phyloP scores from a whole-genome alignment of 2,113 vertebrate species.

The Semicossyphus pulcher region DNA sequence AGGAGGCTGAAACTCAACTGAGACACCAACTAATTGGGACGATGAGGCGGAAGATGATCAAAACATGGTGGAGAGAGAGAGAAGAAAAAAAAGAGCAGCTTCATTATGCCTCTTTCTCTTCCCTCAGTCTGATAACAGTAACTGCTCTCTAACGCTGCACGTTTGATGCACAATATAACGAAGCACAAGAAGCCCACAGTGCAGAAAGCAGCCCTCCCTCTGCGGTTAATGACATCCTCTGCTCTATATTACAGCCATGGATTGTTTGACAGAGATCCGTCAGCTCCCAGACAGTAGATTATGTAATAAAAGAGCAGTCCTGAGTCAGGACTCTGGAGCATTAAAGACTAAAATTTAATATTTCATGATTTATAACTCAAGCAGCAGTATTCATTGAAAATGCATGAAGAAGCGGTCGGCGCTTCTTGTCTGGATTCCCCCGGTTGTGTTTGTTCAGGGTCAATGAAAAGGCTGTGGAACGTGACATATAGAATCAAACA shows the following conservation, averaged over 20 bases:
- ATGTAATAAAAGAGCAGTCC: conserved; percentile 58
- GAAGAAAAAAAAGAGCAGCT: neutral
- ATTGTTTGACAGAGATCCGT: conserved; percentile 42
- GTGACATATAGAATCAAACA: neutral
- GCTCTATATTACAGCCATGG: neutral
- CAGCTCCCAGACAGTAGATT: conserved; percentile 61
- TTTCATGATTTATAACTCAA: conserved; percentile 71
- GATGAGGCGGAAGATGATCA: neutral
- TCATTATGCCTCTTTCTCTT: neutral
- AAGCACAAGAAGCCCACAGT: too few relatives aligned
- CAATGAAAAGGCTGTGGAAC: conserved; percentile 15
- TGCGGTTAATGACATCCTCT: neutral
- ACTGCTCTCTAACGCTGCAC: neutral
- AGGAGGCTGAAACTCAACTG: neutral
- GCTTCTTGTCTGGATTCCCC: conserved; percentile 28
- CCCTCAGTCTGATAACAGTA: neutral
- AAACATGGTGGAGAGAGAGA: neutral
- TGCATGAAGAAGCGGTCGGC: conserved; percentile 43
- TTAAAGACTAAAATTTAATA: conserved; percentile 67
- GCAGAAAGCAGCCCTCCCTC: neutral
- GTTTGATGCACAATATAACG: neutral
- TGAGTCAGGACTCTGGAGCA: conserved; percentile 53
- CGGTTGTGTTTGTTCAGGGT: conserved; percentile 39
- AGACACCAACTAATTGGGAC: neutral
- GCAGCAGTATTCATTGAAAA: conserved; percentile 59